phyloP scores from a whole-genome alignment of 2,888 invertebrate genomes.

The Harmothoe impar region DNA sequence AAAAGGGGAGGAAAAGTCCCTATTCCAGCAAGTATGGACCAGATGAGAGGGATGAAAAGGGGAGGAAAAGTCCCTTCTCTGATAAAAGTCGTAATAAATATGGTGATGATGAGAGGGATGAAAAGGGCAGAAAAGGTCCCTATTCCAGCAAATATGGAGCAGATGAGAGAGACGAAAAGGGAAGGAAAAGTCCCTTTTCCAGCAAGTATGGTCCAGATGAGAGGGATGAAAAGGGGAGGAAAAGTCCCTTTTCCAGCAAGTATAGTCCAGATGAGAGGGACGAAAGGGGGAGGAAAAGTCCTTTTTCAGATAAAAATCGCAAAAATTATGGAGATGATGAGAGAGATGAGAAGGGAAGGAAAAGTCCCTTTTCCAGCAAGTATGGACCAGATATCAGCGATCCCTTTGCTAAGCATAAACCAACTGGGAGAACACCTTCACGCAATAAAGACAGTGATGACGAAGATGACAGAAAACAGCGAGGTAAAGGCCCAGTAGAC shows the following conservation, averaged over 20 bases:
- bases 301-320: background rate
- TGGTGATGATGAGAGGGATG: background rate
- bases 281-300: constrained; percentile 9
- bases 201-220: background rate
- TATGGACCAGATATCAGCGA: constrained; percentile 2
- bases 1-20: constrained; percentile 25
- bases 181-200: constrained; percentile 14
- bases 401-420: background rate
- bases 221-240: background rate
- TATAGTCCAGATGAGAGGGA: background rate
- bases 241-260: constrained; percentile 16
- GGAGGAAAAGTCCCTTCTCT: constrained; percentile 8
- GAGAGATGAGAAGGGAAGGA: background rate
- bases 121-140: no score
- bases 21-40: background rate
- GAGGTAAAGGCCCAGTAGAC: background rate
- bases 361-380: constrained; percentile 45
- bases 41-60: background rate
- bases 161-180: no score
- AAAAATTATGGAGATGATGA: background rate
- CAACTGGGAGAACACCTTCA: background rate
- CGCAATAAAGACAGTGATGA: constrained; percentile 17
- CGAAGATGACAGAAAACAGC: background rate
- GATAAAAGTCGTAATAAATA: background rate
- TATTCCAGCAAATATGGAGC: no score